Conservation (phyloP, 2,797 vertebrate genomes). For the Babyrousa celebensis region DNA sequence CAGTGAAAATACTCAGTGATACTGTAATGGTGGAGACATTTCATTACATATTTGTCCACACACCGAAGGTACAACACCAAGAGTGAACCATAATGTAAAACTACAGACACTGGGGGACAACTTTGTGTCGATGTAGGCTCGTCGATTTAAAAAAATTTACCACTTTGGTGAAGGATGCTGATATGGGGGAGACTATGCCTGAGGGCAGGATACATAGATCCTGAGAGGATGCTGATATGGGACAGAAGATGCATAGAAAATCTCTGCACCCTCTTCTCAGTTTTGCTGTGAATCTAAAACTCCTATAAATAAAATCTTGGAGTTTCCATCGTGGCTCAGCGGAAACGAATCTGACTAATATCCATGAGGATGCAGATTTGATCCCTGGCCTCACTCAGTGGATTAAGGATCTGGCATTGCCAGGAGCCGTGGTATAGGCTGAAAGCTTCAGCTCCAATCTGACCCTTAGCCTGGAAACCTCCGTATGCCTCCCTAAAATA, state of each 20-base stretch:
- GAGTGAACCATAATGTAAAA: not conserved
- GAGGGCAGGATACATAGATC: not conserved
- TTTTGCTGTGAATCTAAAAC: not conserved
- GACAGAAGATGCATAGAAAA: not conserved
- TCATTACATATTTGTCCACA: not conserved
- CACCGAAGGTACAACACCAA: not conserved
- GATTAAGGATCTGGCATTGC: too few relatives aligned
- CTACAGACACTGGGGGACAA: not conserved
- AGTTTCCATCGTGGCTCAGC: too few relatives aligned
- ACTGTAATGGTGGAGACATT: not conserved
- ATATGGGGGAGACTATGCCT: not conserved
- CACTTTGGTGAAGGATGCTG: not conserved
- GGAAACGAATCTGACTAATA: too few relatives aligned
- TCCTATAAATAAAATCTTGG: not conserved
- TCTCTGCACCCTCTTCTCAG: not conserved
- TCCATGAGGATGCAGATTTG: too few relatives aligned
- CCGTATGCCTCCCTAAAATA: too few relatives aligned
- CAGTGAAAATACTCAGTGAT: not conserved
- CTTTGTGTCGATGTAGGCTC: not conserved
- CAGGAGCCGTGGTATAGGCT: too few relatives aligned
- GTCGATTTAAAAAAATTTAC: not conserved
- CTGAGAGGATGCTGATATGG: too few relatives aligned
- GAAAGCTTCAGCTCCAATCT: too few relatives aligned
- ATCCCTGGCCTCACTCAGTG: too few relatives aligned
- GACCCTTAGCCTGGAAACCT: too few relatives aligned